Evolutionary conservation across 2,888 invertebrate genomes (phyloP).

Genomic region (Hyposoter dolosus): DNA sequence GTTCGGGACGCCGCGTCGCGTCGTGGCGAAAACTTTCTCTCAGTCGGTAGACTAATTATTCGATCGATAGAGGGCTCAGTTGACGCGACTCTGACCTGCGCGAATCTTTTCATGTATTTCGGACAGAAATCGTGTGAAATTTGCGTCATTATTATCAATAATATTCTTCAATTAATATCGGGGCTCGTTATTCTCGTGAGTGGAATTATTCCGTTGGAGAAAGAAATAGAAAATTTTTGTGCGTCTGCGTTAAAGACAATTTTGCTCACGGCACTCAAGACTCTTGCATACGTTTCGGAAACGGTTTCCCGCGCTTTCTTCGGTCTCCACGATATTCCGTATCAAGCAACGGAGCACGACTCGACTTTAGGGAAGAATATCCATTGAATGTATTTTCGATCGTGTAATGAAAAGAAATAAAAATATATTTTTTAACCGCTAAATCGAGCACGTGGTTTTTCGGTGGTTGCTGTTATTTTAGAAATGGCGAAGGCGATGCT

Average conservation of each 20-base stretch:
- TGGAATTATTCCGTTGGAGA: conserved; percentile 16
- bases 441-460: conserved; percentile 16
- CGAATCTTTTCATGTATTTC: neutral
- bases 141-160: neutral
- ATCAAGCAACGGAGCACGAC: conserved; percentile 8
- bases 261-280: neutral
- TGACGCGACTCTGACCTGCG: neutral
- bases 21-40: neutral
- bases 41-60: conserved; percentile 2
- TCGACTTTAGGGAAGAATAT: neutral
- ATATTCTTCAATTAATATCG: conserved; percentile 19
- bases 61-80: neutral
- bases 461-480: conserved; percentile 60
- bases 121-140: neutral
- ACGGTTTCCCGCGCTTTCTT: neutral
- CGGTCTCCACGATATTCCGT: neutral
- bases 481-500: conserved; percentile 78
- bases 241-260: conserved; percentile 20
- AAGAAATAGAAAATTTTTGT: conserved; percentile 11
- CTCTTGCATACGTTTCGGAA: neutral
- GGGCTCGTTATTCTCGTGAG: neutral
- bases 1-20: neutral
- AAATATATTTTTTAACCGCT: neutral
- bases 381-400: conserved; percentile 18
- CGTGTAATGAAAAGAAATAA: conserved; percentile 42